A percentile compares a stretch with the other conserved stretches of the same genome.
Conservation (phyloP, 2,797 vertebrate species). For the Sebastes miniatus region DNA sequence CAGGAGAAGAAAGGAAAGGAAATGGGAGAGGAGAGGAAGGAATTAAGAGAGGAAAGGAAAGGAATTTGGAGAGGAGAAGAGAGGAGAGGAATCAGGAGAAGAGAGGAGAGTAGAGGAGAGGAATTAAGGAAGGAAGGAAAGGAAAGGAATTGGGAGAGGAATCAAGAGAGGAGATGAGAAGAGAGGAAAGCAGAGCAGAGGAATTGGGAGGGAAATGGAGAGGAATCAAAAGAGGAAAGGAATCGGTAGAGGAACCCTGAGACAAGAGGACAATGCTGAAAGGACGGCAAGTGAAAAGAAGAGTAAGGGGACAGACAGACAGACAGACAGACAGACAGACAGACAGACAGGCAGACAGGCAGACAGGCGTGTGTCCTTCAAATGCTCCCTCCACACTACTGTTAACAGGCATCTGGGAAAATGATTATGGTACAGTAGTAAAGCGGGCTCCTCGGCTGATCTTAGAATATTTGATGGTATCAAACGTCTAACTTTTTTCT, state of each 20-base stretch:
- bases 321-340: too few relatives aligned
- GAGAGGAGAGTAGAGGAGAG: not conserved
- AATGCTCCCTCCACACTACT: slow-evolving; percentile 46
- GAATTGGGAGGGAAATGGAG: not conserved
- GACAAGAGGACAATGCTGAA: not conserved
- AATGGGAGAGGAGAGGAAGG: not conserved
- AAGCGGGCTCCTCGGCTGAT: slow-evolving; percentile 51
- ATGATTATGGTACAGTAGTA: slow-evolving; percentile 48
- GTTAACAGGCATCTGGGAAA: slow-evolving; percentile 72
- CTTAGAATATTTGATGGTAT: slow-evolving; percentile 59
- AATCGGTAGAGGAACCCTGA: not conserved
- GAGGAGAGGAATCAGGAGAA: not conserved
- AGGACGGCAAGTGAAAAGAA: not conserved
- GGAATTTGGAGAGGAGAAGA: not conserved
- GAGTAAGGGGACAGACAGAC: not conserved
- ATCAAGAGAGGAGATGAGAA: not conserved
- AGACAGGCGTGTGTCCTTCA: slow-evolving; percentile 56
- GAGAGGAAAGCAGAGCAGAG: not conserved
- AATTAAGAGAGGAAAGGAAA: not conserved
- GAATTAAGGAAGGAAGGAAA: not conserved
- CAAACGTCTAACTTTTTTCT: slow-evolving; percentile 47
- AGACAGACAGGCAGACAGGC: not conserved
- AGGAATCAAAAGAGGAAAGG: not conserved
- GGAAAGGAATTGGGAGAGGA: too few relatives aligned
- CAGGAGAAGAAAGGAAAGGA: not conserved